A percentile compares a stretch with the other conserved stretches of the same genome.
phyloP scores from a whole-genome alignment of 2,888 invertebrate species.

The Chloroclysta siterata region DNA sequence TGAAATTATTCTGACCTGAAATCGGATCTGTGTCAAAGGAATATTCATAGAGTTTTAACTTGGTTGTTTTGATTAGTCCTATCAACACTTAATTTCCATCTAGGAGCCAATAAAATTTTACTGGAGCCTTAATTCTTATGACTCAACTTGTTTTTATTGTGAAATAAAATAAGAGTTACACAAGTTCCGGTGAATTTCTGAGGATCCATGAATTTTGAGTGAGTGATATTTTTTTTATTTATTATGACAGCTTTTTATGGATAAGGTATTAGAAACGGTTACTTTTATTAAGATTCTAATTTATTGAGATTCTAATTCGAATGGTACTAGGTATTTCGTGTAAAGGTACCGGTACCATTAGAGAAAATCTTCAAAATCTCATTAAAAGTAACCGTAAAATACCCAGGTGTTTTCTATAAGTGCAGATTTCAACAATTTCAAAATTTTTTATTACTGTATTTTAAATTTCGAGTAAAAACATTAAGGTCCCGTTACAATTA shows the following conservation, averaged over 20 bases:
- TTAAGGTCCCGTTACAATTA: too few relatives aligned
- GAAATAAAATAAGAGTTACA: slow-evolving; percentile 53
- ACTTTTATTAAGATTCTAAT: too few relatives aligned
- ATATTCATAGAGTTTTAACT: slow-evolving; percentile 20
- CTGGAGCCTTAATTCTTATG: slow-evolving; percentile 48
- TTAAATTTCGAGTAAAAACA: too few relatives aligned
- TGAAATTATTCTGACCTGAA: slow-evolving; percentile 18
- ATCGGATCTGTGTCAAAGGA: slow-evolving; percentile 28
- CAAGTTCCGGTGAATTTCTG: slow-evolving; percentile 44
- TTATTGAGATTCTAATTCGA: too few relatives aligned
- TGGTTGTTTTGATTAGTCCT: slow-evolving; percentile 32
- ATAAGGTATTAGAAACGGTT: background rate
- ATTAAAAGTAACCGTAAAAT: too few relatives aligned
- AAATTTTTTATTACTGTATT: too few relatives aligned
- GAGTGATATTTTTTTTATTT: slow-evolving; percentile 46
- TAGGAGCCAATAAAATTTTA: slow-evolving; percentile 51
- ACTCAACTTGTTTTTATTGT: slow-evolving; percentile 54
- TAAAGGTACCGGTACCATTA: too few relatives aligned
- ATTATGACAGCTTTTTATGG: background rate
- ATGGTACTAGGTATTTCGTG: too few relatives aligned
- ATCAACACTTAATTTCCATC: slow-evolving; percentile 48
- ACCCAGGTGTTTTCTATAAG: too few relatives aligned
- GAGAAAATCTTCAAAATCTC: too few relatives aligned
- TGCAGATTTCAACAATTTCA: too few relatives aligned
- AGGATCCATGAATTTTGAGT: slow-evolving; percentile 53